Base-by-base conservation (phyloP, 2,888 invertebrate species). In the Parnassius glacialis region DNA sequence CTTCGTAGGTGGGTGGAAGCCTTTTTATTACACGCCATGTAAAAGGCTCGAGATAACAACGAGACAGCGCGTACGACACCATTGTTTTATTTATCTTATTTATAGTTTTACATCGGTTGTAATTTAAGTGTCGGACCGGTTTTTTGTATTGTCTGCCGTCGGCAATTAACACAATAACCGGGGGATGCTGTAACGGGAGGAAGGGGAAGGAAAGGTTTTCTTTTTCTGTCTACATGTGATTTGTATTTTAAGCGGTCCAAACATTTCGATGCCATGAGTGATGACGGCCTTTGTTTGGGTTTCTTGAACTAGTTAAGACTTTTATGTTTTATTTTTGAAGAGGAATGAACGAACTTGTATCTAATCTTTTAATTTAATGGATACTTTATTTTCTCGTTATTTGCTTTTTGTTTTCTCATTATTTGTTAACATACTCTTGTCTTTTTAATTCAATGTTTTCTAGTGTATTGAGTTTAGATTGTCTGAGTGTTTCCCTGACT, bases 11-110 rank as follows among this genome's bases (percentile, higher is more conserved):
- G 81, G 81, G 75, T 34, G 34, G 34, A 34, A 74, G 77, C 77
- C 75, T 79, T 83, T 82, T 84, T 84, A 79, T 84, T 79, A 74
- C 77, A 72, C 52, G 45, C 76, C 74, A 66, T 74, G 80, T 84
- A 81, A 85, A 79, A 79, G 69, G 68, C 67, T 62, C 65, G 60
- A 76, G 78, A 78, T 79, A 78, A 78, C 71, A 67, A 64, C 65
- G 52, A 69, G 68, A 67, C 64, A 64, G 67, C 62, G 50, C 51
- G 47, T 47, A 56, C 74, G 13, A 10, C 48, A 13, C 48, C 72
- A 80, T 74, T 77, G 75, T 76, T 70, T 73, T 70, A 69, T 65
- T 75, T 74, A 70, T 74, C 74, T 80, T 84, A 78, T 80, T 82
- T 80, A 77, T 81, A 71, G 74, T 81, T 79, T 79, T 78, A 72